Percentiles rank a stretch among this genome's conserved stretches.
Evolutionary conservation across 2,113 vertebrate genomes (phyloP).

Genomic region (Marmota monax): DNA sequence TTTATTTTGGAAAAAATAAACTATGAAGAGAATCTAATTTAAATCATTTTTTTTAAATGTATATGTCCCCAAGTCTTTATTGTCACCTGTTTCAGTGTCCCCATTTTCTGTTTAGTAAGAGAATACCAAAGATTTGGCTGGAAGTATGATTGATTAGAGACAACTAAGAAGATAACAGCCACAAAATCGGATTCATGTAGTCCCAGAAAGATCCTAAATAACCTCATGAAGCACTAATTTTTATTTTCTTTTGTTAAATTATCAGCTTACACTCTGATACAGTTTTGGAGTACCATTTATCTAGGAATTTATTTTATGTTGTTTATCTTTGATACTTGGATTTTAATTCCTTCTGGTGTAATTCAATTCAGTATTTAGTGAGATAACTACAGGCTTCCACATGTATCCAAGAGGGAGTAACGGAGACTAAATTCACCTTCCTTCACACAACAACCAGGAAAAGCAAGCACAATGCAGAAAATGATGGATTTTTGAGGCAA

Average conservation of each 20-base stretch:
- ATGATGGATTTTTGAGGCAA: not conserved
- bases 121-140: not conserved
- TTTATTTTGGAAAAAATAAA: conserved; percentile 3
- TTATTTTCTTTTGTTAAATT: not conserved
- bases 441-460: not conserved
- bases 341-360: not conserved
- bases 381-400: not conserved
- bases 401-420: not conserved
- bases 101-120: not conserved
- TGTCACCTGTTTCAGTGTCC: not conserved
- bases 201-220: not conserved
- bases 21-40: not conserved
- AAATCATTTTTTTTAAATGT: not conserved
- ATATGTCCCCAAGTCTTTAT: not conserved
- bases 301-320: not conserved
- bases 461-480: not conserved
- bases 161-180: not conserved
- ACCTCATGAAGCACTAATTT: not conserved
- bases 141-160: not conserved
- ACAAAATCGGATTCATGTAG: not conserved
- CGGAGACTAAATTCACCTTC: not conserved
- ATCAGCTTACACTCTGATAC: not conserved
- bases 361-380: not conserved
- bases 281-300: not conserved
- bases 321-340: not conserved